These are phyloP conservation scores for Papilio elwesi DNA, from an alignment of 2,888 invertebrate species.

Conservation along the genomic window DNA sequence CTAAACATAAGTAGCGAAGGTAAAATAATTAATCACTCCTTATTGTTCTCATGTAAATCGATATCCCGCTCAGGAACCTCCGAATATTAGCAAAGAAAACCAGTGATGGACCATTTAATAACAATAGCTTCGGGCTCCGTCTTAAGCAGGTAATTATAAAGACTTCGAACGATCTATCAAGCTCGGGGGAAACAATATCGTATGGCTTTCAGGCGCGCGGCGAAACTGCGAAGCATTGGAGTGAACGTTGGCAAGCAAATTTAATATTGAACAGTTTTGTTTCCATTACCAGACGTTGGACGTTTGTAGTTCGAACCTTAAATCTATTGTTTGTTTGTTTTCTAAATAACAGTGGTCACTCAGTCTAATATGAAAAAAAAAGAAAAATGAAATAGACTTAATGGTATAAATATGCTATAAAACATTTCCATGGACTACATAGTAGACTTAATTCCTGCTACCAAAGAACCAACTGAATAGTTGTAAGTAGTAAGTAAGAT, in stretches of 20 bases:
- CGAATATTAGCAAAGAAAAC: slow-evolving; percentile 9
- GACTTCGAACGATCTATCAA: slow-evolving; percentile 25
- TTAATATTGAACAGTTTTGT: slow-evolving; percentile 14
- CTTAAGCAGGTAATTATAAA: slow-evolving; percentile 26
- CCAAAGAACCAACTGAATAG: no score
- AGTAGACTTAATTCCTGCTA: neutral
- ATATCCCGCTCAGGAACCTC: slow-evolving; percentile 5
- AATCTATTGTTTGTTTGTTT: no score
- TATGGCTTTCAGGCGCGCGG: neutral
- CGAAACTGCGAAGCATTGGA: neutral
- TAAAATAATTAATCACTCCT: slow-evolving; percentile 33
- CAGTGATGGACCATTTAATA: neutral
- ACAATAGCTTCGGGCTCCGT: slow-evolving; percentile 2
- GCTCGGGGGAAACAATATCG: slow-evolving; percentile 5
- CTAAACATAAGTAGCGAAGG: slow-evolving; percentile 14
- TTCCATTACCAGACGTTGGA: neutral
- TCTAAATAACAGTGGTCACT: neutral
- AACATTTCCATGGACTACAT: no score
- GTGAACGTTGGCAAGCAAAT: slow-evolving; percentile 3
- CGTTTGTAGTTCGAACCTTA: neutral
- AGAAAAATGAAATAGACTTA: no score
- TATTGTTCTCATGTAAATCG: slow-evolving; percentile 19
- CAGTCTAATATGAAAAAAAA: no score
- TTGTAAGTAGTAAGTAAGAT: no score
- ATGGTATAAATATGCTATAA: no score